Percentiles rank a stretch among this genome's conserved stretches.
Evolutionary conservation across 2,113 vertebrate species (phyloP).

Genomic region (Microcebus jonahi): DNA sequence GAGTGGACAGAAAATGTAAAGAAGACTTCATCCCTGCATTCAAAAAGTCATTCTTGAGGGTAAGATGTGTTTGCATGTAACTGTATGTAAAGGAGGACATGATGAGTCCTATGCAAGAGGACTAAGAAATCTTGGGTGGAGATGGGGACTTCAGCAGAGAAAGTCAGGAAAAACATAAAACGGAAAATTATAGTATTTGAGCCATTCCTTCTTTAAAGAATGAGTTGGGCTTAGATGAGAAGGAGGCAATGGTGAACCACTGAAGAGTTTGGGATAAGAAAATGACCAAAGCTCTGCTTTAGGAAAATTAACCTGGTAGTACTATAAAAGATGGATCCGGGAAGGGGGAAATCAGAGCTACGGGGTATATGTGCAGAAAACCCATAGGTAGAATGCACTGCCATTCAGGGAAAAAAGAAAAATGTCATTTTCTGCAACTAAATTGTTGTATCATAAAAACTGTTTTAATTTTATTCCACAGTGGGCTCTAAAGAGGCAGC

Average conservation of each 20-base stretch:
- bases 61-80: not conserved
- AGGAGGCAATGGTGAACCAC: not conserved
- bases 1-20: not conserved
- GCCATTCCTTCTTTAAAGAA: not conserved
- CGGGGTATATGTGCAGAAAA: not conserved
- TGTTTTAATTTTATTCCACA: conserved; percentile 76
- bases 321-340: not conserved
- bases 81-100: not conserved
- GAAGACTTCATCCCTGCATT: not conserved
- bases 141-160: not conserved
- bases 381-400: not conserved
- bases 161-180: not conserved
- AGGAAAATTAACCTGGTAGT: not conserved
- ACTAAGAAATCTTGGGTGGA: not conserved
- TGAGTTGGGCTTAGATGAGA: not conserved
- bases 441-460: conserved; percentile 69
- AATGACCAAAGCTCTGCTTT: not conserved
- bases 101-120: not conserved
- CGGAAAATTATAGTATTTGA: not conserved
- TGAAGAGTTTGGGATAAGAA: not conserved
- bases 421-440: conserved; percentile 56
- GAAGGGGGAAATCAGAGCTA: not conserved
- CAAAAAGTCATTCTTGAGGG: not conserved
- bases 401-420: conserved; percentile 28
- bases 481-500: conserved; percentile 63